Evolutionary conservation across 2,888 invertebrate genomes (phyloP), one percentile per base, ranked within the genome.

Genomic region (Torymus aiolomorphi): DNA sequence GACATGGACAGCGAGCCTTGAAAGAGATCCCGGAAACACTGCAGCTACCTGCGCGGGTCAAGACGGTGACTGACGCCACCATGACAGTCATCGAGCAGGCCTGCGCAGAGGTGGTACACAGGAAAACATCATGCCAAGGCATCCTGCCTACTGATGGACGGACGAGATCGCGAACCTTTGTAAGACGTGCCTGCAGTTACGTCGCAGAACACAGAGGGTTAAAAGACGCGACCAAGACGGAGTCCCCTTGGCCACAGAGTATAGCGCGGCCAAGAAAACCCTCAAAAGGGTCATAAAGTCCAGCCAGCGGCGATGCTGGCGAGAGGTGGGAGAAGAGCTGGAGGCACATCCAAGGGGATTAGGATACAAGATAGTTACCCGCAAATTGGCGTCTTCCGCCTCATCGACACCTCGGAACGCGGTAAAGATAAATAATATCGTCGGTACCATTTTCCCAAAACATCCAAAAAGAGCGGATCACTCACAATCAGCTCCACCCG

Each of bases 291-390:
- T 73, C 67, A 81, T 81, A 62, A 8, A 54, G 49, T 11, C 31
- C 51, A 81, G 79, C 42, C 78, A 81, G 69, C 16, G 14, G 18
- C 61, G 57, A 14, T 75, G 75, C 66, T 81, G 78, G 78, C 66
- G 72, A 49, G 49, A 20, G 71, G 63, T 82, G 56, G 61, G 51
- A 54, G 57, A 74, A n/a, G 63, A 80, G 10, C 2, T 80, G 12
- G 59, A 80, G 56, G 16, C 14, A 0, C 76, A 78, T 61, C 81
- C 73, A 2, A 67, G 81, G 72, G 78, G 78, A 67, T 66, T 78
- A 24, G 78, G 78, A 59, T 78, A 82, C 16, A 82, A 78, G 24
- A 18, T 78, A 13, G 75, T 80, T 42, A 78, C 73, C 63, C 72
- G 76, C 51, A 80, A 80, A 62, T 49, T 82, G n/a, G n/a, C n/a